These are phyloP conservation scores for Natrix natrix DNA, from an alignment of 2,797 vertebrate species.

Conservation along the genomic window DNA sequence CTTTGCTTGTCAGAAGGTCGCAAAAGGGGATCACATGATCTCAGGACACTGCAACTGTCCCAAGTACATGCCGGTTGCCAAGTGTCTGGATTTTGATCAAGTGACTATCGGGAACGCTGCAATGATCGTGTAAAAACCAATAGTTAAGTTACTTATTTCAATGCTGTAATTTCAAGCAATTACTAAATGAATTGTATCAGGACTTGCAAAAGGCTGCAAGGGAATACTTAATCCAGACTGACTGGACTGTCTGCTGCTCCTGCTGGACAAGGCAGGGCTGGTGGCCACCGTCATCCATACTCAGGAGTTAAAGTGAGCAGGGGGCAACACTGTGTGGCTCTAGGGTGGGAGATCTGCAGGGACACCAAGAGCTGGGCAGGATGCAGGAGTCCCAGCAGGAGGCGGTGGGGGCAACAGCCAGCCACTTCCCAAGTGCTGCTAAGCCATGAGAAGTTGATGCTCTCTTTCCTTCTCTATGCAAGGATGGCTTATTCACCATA, in stretches of 20 bases:
- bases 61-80: neutral
- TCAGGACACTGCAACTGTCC: neutral
- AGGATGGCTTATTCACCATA: neutral
- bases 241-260: neutral
- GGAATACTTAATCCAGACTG: neutral
- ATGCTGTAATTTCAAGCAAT: neutral
- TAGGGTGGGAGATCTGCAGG: neutral
- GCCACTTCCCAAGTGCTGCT: neutral
- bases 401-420: neutral
- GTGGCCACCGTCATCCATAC: neutral
- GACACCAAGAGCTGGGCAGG: neutral
- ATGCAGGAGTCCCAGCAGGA: neutral
- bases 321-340: neutral
- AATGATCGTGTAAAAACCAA: neutral
- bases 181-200: too few relatives aligned
- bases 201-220: neutral
- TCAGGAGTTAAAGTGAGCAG: neutral
- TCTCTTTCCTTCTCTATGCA: neutral
- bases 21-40: neutral
- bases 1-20: neutral
- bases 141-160: neutral
- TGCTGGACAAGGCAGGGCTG: neutral
- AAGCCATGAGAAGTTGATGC: neutral
- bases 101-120: neutral
- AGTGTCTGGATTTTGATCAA: neutral